Conservation (phyloP, 2,888 invertebrate species). For the Drosophila hamatofila region DNA sequence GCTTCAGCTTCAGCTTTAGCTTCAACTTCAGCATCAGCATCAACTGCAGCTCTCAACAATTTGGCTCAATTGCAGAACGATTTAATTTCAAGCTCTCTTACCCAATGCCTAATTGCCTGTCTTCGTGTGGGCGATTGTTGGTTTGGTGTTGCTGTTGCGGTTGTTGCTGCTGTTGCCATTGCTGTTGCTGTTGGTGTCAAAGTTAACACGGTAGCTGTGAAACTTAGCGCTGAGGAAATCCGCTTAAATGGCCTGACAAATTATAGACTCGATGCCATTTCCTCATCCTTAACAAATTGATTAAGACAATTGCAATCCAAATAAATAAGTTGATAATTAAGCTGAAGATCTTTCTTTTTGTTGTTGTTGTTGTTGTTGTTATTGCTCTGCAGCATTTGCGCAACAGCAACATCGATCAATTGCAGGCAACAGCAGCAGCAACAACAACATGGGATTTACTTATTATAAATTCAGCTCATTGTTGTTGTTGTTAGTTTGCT, state of each 20-base stretch:
- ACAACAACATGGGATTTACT: slow-evolving; percentile 51
- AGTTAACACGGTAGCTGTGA: slow-evolving; percentile 79
- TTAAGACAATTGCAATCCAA: slow-evolving; percentile 75
- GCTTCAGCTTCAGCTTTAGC: background rate
- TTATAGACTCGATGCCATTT: slow-evolving; percentile 60
- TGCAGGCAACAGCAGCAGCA: slow-evolving; percentile 40
- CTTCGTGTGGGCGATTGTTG: slow-evolving; percentile 39
- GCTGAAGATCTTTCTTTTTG: slow-evolving; percentile 49
- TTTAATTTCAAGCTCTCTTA: slow-evolving; percentile 57
- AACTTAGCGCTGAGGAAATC: slow-evolving; percentile 74
- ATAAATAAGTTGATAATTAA: slow-evolving; percentile 77
- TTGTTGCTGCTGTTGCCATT: slow-evolving; percentile 28
- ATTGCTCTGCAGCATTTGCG: slow-evolving; percentile 54
- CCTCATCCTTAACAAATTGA: slow-evolving; percentile 78
- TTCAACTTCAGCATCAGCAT: background rate
- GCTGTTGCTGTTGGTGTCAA: slow-evolving; percentile 71
- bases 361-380: slow-evolving; percentile 2
- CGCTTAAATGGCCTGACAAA: slow-evolving; percentile 56
- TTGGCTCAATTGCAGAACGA: slow-evolving; percentile 65
- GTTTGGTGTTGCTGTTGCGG: slow-evolving; percentile 34
- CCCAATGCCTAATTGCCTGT: slow-evolving; percentile 62
- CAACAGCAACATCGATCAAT: slow-evolving; percentile 64
- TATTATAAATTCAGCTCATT: slow-evolving; percentile 67
- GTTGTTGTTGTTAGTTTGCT: slow-evolving; percentile 63
- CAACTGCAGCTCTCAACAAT: slow-evolving; percentile 42